Base-by-base conservation (phyloP, 2,888 invertebrate genomes). In the Leptinotarsa juncta region DNA sequence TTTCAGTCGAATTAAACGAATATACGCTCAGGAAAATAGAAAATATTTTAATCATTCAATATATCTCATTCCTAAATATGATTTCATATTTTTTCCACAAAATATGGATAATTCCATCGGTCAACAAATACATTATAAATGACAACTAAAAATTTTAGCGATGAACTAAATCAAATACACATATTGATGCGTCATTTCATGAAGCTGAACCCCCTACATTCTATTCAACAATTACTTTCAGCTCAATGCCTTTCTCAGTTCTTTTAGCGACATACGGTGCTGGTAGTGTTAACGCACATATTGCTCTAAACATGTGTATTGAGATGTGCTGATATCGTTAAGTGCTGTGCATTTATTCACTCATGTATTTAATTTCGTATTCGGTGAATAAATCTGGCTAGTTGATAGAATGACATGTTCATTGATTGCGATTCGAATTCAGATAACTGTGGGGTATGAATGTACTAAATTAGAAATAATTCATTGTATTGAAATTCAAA, bases 201-300 rank as follows among this genome's bases (percentile, higher is more conserved):
- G n/a, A 55, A 23, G 70, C 70, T 66, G 72, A 67, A 70, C 72
- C 67, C 72, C 65, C 70, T 69, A 71, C 65, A 60, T 71, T 60
- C 49, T 70, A 70, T 71, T 51, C 53, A 67, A 55, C 70, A 66
- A 80, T 81, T 81, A 81, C 79, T 79, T 74, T 79, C 81, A 79
- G 77, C 72, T 69, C 75, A 78, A 75, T 81, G 82, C 82, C 42
- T 42, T 80, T 83, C 81, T 81, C 78, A 80, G 69, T 77, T 74
- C 76, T 73, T 65, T 77, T 74, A 79, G 79, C 77, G 81, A 82
- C 83, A 81, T 83, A 83, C 82, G 83, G 82, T 73, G 70, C 60
- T 69, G 69, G 26, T 75, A 53, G 74, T 72, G 51, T 72, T 68
- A 75, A 70, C 70, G 76, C 78, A 77, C 79, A 79, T 79, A 78